Evolutionary conservation across 2,888 invertebrate genomes (phyloP).

Genomic region (Dorcus hopei): DNA sequence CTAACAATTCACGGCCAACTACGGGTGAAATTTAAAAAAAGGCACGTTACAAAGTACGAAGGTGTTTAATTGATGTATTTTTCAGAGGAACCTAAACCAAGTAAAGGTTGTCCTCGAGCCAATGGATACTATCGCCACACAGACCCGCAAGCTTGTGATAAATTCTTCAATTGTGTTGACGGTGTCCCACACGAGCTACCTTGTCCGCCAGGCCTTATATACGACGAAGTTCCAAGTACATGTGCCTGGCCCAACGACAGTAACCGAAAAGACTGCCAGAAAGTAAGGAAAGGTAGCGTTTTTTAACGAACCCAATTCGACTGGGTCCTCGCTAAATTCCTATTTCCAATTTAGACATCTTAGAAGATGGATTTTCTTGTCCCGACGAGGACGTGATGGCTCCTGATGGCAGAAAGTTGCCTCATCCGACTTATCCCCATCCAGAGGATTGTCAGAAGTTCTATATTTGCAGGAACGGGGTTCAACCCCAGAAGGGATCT

Average conservation of each 20-base stretch:
- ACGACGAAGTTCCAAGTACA: slow-evolving; percentile 68
- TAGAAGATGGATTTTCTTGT: slow-evolving; percentile 76
- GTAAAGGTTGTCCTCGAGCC: slow-evolving; percentile 70
- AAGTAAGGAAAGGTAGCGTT: slow-evolving; percentile 51
- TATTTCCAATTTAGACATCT: slow-evolving; percentile 51
- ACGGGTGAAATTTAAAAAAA: too few species aligned
- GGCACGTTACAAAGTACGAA: too few species aligned
- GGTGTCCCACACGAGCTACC: slow-evolving; percentile 65
- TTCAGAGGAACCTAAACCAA: slow-evolving; percentile 71
- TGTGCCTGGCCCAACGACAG: slow-evolving; percentile 73
- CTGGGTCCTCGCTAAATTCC: not conserved
- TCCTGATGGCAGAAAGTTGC: slow-evolving; percentile 65
- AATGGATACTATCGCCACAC: slow-evolving; percentile 77
- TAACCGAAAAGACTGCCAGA: slow-evolving; percentile 54
- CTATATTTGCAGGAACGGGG: slow-evolving; percentile 76
- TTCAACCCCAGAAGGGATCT: slow-evolving; percentile 71
- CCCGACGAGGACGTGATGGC: slow-evolving; percentile 67
- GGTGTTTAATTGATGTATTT: slow-evolving; percentile 17
- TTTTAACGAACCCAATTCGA: not conserved
- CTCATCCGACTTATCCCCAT: slow-evolving; percentile 76
- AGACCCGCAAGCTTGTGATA: slow-evolving; percentile 70
- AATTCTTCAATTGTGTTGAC: slow-evolving; percentile 76
- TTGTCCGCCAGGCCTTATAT: slow-evolving; percentile 73
- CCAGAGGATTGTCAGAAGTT: slow-evolving; percentile 79
- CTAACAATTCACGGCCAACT: too few species aligned